Conservation (phyloP, 2,888 invertebrate genomes). For the Dexiosoma caninum region DNA sequence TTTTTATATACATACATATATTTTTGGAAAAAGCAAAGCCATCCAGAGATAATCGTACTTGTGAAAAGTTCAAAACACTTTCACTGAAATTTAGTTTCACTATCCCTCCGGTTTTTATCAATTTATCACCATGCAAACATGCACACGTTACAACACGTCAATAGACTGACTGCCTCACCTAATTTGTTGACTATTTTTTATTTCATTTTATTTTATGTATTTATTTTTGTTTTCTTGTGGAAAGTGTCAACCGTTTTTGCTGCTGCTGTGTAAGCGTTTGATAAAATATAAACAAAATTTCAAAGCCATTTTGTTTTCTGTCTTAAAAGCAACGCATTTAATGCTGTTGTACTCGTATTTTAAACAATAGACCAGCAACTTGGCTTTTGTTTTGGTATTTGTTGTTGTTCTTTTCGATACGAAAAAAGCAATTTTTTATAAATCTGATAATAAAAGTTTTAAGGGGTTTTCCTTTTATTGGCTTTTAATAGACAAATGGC, state of each 20-base stretch:
- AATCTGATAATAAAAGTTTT: not conserved
- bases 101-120: conserved; percentile 6
- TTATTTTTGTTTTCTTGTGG: not conserved
- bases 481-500: conserved; percentile 62
- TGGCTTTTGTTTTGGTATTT: not conserved
- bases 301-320: not conserved
- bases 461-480: conserved; percentile 49
- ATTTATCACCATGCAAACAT: not conserved
- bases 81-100: conserved; percentile 8
- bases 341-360: not conserved
- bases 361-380: not conserved
- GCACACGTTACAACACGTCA: not conserved
- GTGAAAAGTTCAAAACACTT: conserved; percentile 24
- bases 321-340: conserved; percentile 4
- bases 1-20: no score
- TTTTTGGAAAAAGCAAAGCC: not conserved
- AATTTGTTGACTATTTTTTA: conserved; percentile 3
- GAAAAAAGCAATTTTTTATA: conserved; percentile 8
- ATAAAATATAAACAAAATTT: conserved; percentile 26
- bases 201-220: not conserved
- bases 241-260: conserved; percentile 27
- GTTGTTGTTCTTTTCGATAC: not conserved
- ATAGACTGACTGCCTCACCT: conserved; percentile 23
- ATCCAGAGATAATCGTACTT: not conserved
- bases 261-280: conserved; percentile 22